A percentile compares a stretch with the other conserved stretches of the same genome.
phyloP scores from a whole-genome alignment of 2,888 invertebrate species.

The Apamea sordens region DNA sequence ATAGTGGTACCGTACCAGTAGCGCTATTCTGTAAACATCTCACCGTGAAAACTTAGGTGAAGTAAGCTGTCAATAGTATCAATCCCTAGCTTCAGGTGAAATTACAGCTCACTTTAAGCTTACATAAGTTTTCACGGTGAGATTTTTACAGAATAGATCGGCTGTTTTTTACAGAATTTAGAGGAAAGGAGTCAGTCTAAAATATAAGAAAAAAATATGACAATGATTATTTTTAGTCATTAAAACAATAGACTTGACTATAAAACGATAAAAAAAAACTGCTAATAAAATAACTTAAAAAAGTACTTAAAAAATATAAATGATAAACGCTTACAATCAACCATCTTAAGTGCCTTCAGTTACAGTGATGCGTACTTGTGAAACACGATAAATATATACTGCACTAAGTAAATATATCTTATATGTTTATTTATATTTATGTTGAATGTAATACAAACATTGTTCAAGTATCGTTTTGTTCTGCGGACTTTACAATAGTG shows the following conservation, averaged over 20 bases:
- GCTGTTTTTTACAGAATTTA: not conserved
- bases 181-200: not conserved
- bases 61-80: no score
- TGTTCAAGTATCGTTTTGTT: slow-evolving; percentile 36
- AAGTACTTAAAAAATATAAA: not conserved
- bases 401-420: slow-evolving; percentile 5
- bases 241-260: not conserved
- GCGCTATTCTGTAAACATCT: no score
- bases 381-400: slow-evolving; percentile 12
- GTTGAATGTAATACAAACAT: slow-evolving; percentile 13
- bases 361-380: slow-evolving; percentile 14
- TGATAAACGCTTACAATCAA: slow-evolving; percentile 29
- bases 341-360: slow-evolving; percentile 20
- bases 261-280: not conserved
- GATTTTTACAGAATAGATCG: no score
- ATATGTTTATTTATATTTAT: slow-evolving; percentile 15
- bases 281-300: not conserved
- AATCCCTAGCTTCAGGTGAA: no score
- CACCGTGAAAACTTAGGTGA: no score
- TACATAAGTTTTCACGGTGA: no score
- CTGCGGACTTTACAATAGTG: slow-evolving; percentile 7
- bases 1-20: not conserved
- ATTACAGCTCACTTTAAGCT: no score
- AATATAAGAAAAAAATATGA: not conserved
- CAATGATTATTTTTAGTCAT: not conserved